Evolutionary conservation across 2,888 invertebrate species (phyloP), one percentile per base, ranked within the genome.

Genomic region (Melinaea marsaeus): DNA sequence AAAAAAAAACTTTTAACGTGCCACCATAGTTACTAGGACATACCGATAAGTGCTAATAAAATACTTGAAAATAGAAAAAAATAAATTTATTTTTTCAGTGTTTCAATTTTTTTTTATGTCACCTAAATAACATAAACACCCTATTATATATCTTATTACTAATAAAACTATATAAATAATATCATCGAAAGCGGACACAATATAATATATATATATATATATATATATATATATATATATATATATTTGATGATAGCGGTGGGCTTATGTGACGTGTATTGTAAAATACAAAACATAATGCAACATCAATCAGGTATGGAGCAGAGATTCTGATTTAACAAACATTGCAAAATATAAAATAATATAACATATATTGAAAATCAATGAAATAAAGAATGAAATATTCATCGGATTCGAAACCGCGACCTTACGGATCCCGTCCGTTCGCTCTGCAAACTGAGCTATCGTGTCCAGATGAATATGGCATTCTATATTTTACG

Each of bases 251-350:
- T 79, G 82, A 80, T 78, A 77, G 82, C 81, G 84, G 88, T 88
- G 89, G 89, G 89, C 88, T 88, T 87, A 88, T 87, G 86, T 74
- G 71, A 78, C 69, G 72, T 22, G 22, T 22, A 22, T 22, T 22
- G 22, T 22, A 22, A 22, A 73, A 69, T 62, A 68, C 62, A 71
- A 72, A 67, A 70, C 66, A 70, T 69, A 72, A 66, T 72, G 66
- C 63, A 67, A 69, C 64, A 64, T 70, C 61, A 60, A 70, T 67
- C 67, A 71, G 72, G 73, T 75, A 71, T 73, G 75, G 85, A 87
- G 86, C 88, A 88, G 88, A 88, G 88, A 88, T 85, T 83, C 33
- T 35, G n/a, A 51, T 46, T 34, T 33, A 55, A 47, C 32, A 56
- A 35, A 34, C 46, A 35, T 34, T 35, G 35, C 35, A 4, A 55